Percentiles rank a stretch among this genome's conserved stretches.
phyloP scores from a whole-genome alignment of 1,140 invertebrate species.

The Meloidogyne floridensis region DNA sequence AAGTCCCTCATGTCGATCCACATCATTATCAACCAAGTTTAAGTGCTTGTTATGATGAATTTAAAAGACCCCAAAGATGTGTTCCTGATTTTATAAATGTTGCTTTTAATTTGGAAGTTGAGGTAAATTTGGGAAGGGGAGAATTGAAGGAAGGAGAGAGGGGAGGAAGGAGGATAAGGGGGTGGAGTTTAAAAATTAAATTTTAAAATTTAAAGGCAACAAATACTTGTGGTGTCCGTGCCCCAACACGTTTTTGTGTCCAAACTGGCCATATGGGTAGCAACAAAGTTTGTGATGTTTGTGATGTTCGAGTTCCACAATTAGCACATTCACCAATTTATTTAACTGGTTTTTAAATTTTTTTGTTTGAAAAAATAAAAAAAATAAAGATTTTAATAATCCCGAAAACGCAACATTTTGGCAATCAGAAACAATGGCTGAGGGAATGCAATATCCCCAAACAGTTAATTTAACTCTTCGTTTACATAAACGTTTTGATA shows the following conservation, averaged over 20 bases:
- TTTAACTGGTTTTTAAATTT: constrained; percentile 64
- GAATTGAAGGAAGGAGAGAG: no score
- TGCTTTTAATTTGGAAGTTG: constrained; percentile 82
- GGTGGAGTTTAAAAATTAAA: neutral
- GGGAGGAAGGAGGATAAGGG: no score
- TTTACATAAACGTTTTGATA: constrained; percentile 93
- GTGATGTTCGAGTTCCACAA: constrained; percentile 33
- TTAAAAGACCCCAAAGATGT: constrained; percentile 76
- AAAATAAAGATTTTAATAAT: constrained; percentile 84
- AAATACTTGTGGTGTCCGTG: constrained; percentile 85
- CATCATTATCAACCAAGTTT: constrained; percentile 15
- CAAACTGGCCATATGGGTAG: constrained; percentile 70
- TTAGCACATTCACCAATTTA: constrained; percentile 54
- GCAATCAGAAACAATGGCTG: constrained; percentile 95
- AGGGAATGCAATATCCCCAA: constrained; percentile 84
- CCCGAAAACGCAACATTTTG: constrained; percentile 91
- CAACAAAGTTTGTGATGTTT: constrained; percentile 61
- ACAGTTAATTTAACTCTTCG: constrained; percentile 87
- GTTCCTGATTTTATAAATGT: constrained; percentile 94
- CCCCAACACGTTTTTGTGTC: constrained; percentile 80
- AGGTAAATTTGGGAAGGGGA: constrained; percentile 69
- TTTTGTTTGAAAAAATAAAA: constrained; percentile 76
- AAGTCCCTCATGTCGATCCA: constrained; percentile 11
- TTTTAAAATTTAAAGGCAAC: constrained; percentile 68
- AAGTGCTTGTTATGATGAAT: constrained; percentile 69